Base-by-base conservation (phyloP, 2,113 vertebrate species). In the Syngnathus floridae region DNA sequence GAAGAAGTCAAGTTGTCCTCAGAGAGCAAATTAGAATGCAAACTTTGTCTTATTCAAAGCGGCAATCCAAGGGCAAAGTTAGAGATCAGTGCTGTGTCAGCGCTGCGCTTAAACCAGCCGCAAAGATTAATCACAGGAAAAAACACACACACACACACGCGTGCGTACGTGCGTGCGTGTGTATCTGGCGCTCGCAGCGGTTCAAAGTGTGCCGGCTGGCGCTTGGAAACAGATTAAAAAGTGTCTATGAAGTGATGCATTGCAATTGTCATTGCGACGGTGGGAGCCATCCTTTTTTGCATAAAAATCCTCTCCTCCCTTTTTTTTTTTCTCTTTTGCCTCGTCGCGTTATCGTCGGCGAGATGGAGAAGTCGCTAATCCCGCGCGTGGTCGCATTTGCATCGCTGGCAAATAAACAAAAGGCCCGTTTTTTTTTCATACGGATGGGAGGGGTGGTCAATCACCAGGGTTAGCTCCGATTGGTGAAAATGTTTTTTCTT, bases 151-250 rank as follows among this genome's bases (percentile, higher is more conserved):
- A 55, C 17, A 72, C 58, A 79, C 78, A 52, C 76, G 60, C 72
- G 70, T 65, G 62, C 75, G 58, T 73, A 22, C 86, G 52, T 16
- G 74, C 58, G 77, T 78, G 52, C 74, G 82, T 84, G 84, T 88
- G 84, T 91, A 88, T 92, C 87, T 90, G 77, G 22, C 86, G 79
- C 82, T 88, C 77, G 79, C 90, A 91, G 88, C 85, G 87, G 86
- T 89, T 88, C 82, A 88, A 89, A 89, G 87, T 89, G 84, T 89
- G 87, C 79, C 10, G 9, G 87, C 79, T 12, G 9, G 88, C 88
- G 86, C 86, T 88, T 87, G 88, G 87, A 88, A 90, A 90, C 86
- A 91, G 90, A 92, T 91, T 92, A 92, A 92, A 91, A 89, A 91
- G 77, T 88, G 87, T 89, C 89, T 89, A 88, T 88, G 88, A 90